Percentiles rank a stretch among this genome's conserved stretches.
These are phyloP conservation scores for Scaptomyza cyrtandrae DNA, from an alignment of 2,888 invertebrate genomes.

Conservation along the genomic window DNA sequence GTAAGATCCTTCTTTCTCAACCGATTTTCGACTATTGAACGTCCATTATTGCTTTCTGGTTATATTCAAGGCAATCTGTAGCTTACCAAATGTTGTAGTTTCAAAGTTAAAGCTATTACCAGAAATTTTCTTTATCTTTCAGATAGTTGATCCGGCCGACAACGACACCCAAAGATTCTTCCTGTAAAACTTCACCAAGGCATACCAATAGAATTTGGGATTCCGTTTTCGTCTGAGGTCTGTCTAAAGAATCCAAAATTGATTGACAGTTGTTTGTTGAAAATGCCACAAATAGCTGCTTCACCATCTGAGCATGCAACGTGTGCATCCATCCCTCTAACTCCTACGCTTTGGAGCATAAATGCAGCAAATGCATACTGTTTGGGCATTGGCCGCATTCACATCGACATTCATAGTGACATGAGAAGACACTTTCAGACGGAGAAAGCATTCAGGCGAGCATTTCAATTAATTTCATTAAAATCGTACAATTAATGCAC, in stretches of 20 bases:
- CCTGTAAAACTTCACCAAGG: background rate
- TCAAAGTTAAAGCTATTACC: no score
- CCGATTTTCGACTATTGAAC: no score
- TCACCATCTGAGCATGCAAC: constrained; percentile 8
- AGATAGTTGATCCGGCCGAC: background rate
- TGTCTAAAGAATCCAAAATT: constrained; percentile 6
- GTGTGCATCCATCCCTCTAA: background rate
- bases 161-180: background rate
- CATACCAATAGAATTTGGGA: background rate
- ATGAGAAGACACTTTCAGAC: constrained; percentile 1
- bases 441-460: constrained; percentile 37
- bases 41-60: no score
- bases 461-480: constrained; percentile 71
- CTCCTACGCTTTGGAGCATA: background rate
- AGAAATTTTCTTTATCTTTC: background rate
- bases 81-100: no score
- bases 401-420: constrained; percentile 5
- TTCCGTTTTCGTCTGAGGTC: background rate
- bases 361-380: constrained; percentile 23
- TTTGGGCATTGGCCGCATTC: constrained; percentile 8
- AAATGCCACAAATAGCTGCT: constrained; percentile 29
- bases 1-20: no score
- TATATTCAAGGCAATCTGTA: no score
- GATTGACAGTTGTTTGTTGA: constrained; percentile 44
- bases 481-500: constrained; percentile 60